Conservation (phyloP, 2,888 invertebrate genomes). For the Acleris holmiana region DNA sequence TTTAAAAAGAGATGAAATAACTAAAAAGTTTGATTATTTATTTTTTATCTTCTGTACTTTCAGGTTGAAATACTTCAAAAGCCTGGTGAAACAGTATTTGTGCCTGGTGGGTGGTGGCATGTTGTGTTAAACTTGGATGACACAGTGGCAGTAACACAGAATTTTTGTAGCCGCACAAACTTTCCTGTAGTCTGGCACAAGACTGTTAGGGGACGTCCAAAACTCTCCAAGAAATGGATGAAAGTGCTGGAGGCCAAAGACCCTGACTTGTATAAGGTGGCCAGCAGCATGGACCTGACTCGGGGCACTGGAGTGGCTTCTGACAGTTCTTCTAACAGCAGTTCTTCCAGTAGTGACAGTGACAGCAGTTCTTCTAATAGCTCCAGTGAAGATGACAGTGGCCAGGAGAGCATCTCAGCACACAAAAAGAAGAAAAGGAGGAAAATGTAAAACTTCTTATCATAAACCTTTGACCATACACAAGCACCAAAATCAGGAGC, state of each 20-base stretch:
- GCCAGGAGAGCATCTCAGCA: slow-evolving; percentile 94
- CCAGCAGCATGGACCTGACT: slow-evolving; percentile 93
- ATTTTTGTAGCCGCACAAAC: slow-evolving; percentile 97
- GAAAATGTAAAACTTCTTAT: slow-evolving; percentile 68
- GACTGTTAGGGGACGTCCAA: slow-evolving; percentile 97
- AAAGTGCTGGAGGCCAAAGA: slow-evolving; percentile 88
- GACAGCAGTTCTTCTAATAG: slow-evolving; percentile 80
- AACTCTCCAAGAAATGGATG: slow-evolving; percentile 97
- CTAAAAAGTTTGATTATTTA: no score
- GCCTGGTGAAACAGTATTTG: slow-evolving; percentile 99
- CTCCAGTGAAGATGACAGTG: slow-evolving; percentile 90
- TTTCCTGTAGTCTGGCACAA: slow-evolving; percentile 99
- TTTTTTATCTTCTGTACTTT: slow-evolving; percentile 43
- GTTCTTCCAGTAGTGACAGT: slow-evolving; percentile 89
- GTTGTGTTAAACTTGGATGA: slow-evolving; percentile 98
- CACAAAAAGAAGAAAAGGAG: slow-evolving; percentile 92
- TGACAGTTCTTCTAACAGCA: slow-evolving; percentile 95
- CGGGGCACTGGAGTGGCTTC: slow-evolving; percentile 96
- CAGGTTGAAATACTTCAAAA: slow-evolving; percentile 96
- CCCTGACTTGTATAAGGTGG: slow-evolving; percentile 90
- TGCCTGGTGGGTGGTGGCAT: slow-evolving; percentile 99
- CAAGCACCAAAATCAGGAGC: slow-evolving; percentile 46
- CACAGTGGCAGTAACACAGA: slow-evolving; percentile 99
- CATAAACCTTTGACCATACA: slow-evolving; percentile 46
- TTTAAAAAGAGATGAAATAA: no score